phyloP scores from a whole-genome alignment of 2,888 invertebrate genomes.

The Mimumesa dahlbomi region DNA sequence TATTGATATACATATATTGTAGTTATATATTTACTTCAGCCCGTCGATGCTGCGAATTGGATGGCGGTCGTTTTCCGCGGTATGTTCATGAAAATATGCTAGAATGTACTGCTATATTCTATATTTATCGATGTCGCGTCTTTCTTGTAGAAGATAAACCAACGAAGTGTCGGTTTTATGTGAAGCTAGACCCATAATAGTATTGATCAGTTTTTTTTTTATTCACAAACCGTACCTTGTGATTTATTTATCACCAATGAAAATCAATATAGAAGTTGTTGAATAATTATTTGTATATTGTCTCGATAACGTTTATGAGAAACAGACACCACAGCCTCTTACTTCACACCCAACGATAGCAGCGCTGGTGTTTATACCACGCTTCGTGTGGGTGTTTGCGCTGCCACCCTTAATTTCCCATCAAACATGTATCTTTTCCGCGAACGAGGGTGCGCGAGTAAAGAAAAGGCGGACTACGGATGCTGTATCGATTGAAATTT shows the following conservation, averaged over 20 bases:
- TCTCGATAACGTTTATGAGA: neutral
- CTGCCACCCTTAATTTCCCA: slow-evolving; percentile 66
- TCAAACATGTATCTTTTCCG: slow-evolving; percentile 64
- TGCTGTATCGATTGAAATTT: slow-evolving; percentile 78
- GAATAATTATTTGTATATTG: no score
- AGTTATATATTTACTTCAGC: slow-evolving; percentile 38
- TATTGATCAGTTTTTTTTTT: slow-evolving; percentile 2
- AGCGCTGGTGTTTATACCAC: slow-evolving; percentile 26
- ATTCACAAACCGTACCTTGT: no score
- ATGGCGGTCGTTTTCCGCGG: slow-evolving; percentile 34
- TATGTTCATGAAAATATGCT: slow-evolving; percentile 50
- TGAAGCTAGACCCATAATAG: neutral
- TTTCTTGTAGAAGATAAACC: slow-evolving; percentile 26
- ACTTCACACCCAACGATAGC: slow-evolving; percentile 13
- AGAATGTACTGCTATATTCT: neutral
- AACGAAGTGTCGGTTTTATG: neutral
- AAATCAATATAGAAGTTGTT: no score
- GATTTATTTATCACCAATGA: no score
- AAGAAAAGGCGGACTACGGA: slow-evolving; percentile 65
- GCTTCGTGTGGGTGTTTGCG: slow-evolving; percentile 50
- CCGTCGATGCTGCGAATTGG: slow-evolving; percentile 49
- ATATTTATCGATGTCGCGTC: slow-evolving; percentile 19
- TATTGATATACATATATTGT: slow-evolving; percentile 27
- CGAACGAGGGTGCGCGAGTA: slow-evolving; percentile 55
- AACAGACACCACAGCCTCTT: slow-evolving; percentile 12